Conservation (phyloP, 2,113 vertebrate species). For the Rattus rattus region DNA sequence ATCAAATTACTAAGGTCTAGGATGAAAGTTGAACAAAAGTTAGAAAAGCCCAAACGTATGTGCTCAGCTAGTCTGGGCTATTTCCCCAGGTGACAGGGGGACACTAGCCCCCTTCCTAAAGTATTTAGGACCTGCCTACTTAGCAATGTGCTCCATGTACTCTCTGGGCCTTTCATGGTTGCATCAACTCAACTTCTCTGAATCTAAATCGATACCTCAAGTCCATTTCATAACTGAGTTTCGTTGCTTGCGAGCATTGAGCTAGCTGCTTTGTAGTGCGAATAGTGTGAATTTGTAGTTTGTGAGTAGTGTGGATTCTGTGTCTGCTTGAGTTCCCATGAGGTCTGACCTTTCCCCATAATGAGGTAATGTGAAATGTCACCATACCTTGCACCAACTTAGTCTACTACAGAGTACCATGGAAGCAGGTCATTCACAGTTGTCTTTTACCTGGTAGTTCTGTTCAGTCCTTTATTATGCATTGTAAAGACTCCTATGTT, state of each 20-base stretch:
- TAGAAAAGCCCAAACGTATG: neutral
- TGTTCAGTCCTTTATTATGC: neutral
- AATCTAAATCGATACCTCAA: neutral
- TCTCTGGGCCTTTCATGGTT: neutral
- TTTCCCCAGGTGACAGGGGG: neutral
- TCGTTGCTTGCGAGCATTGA: neutral
- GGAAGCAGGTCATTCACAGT: too few species aligned
- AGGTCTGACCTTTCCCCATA: neutral
- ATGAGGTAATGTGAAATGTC: neutral
- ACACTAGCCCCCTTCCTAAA: neutral
- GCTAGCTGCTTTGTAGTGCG: neutral
- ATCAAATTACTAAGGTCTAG: neutral
- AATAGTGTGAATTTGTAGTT: neutral
- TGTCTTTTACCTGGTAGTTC: neutral
- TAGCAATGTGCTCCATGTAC: neutral
- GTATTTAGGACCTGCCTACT: neutral
- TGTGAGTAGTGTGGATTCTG: neutral
- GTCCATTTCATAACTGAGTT: neutral
- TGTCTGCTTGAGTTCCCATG: neutral
- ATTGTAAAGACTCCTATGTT: neutral
- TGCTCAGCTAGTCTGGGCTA: neutral
- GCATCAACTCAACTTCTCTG: neutral
- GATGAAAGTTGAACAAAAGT: neutral
- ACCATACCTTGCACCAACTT: neutral
- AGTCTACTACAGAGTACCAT: neutral